Conservation (phyloP, 1,140 invertebrate species). For the Agrilus planipennis region DNA sequence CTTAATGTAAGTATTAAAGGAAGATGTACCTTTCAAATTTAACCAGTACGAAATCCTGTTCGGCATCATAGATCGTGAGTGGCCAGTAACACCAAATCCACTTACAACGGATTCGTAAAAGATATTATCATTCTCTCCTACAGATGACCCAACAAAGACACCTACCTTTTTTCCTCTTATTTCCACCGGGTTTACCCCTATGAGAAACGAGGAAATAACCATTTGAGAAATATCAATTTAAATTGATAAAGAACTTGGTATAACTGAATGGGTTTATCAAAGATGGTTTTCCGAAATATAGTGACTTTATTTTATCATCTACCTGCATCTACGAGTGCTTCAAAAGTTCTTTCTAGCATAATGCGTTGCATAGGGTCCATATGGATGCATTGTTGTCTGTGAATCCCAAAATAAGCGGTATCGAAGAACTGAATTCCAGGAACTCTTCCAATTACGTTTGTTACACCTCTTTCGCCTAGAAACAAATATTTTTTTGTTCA, state of each 20-base stretch:
- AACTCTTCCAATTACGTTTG: slow-evolving; percentile 23
- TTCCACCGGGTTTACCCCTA: slow-evolving; percentile 50
- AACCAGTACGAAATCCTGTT: slow-evolving; percentile 54
- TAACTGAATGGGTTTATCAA: too few species aligned
- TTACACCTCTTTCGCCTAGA: slow-evolving; percentile 24
- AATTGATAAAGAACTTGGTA: too few species aligned
- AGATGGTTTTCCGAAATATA: too few species aligned
- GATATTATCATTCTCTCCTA: slow-evolving; percentile 44
- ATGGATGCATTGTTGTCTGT: slow-evolving; percentile 30
- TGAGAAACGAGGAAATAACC: too few species aligned
- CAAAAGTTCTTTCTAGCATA: slow-evolving; percentile 34
- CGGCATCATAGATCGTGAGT: slow-evolving; percentile 52
- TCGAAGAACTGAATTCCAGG: slow-evolving; percentile 29
- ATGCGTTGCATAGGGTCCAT: slow-evolving; percentile 38
- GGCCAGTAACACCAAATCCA: slow-evolving; percentile 54
- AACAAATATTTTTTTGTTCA: too few species aligned
- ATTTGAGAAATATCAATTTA: too few species aligned
- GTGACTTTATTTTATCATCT: too few species aligned
- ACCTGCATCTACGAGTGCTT: slow-evolving; percentile 38
- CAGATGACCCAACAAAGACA: slow-evolving; percentile 53
- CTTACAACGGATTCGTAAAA: slow-evolving; percentile 31
- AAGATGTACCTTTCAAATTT: slow-evolving; percentile 48
- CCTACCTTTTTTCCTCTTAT: slow-evolving; percentile 51
- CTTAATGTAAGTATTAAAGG: too few species aligned
- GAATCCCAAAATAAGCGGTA: slow-evolving; percentile 36